These are phyloP conservation scores for Ochotona princeps DNA, from an alignment of 2,113 vertebrate species.

Conservation along the genomic window DNA sequence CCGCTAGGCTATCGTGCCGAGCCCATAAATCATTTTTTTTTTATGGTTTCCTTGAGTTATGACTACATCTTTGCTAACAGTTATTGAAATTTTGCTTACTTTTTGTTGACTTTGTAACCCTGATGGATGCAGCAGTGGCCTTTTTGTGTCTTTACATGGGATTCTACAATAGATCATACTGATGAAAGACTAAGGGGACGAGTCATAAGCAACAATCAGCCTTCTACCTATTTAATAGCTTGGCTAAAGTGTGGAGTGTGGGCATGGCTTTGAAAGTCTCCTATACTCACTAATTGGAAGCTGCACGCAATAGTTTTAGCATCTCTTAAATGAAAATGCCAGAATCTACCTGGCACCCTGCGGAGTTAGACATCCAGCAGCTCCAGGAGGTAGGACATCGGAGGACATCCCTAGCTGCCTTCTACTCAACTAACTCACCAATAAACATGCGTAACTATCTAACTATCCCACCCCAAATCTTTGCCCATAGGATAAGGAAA, in stretches of 20 bases:
- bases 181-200: not conserved
- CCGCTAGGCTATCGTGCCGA: no score
- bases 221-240: not conserved
- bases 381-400: not conserved
- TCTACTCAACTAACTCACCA: not conserved
- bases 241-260: not conserved
- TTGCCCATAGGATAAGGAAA: not conserved
- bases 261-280: not conserved
- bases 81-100: not conserved
- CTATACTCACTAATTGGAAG: not conserved
- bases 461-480: no score
- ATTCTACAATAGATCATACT: not conserved
- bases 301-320: not conserved
- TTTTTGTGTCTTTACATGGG: not conserved
- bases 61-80: not conserved
- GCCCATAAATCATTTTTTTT: no score
- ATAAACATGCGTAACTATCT: not conserved
- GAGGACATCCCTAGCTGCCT: not conserved
- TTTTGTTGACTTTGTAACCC: not conserved
- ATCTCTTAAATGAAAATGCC: not conserved
- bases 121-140: not conserved
- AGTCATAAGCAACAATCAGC: not conserved
- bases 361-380: not conserved
- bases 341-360: not conserved
- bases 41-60: not conserved